Evolutionary conservation across 2,797 vertebrate species (phyloP).

Genomic region (Acrocephalus scirpaceus): DNA sequence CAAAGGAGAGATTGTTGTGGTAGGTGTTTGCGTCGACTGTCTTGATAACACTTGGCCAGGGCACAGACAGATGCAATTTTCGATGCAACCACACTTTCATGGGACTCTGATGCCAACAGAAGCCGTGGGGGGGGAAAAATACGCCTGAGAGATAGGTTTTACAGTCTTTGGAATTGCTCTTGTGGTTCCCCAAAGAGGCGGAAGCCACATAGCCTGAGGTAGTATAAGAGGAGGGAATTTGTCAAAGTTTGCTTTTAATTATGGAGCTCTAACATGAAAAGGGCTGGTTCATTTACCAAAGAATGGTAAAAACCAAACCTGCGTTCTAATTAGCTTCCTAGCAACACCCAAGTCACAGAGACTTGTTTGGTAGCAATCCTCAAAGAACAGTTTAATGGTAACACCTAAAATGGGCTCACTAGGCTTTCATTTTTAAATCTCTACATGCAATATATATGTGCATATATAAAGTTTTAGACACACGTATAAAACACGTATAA

Average conservation of each 20-base stretch:
- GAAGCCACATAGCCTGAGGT: not conserved
- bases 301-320: not conserved
- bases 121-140: not conserved
- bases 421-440: not conserved
- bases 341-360: not conserved
- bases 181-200: not conserved
- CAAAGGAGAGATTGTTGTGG: constrained; percentile 51
- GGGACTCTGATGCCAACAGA: not conserved
- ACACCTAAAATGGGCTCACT: not conserved
- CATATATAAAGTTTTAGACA: fast-evolving
- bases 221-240: not conserved
- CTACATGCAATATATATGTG: not conserved
- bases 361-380: not conserved
- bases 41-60: not conserved
- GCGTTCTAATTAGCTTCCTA: not conserved
- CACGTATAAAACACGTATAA: not conserved
- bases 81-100: not conserved
- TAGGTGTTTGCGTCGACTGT: constrained; percentile 26
- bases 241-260: constrained; percentile 15
- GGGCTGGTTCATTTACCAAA: not conserved
- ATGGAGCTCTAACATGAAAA: not conserved
- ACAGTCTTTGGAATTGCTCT: not conserved
- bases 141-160: not conserved
- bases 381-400: not conserved
- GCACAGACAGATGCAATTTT: not conserved